Percentiles rank a stretch among this genome's conserved stretches.
These are phyloP conservation scores for Oceanodroma tethys DNA, from an alignment of 2,113 vertebrate species.

Conservation along the genomic window DNA sequence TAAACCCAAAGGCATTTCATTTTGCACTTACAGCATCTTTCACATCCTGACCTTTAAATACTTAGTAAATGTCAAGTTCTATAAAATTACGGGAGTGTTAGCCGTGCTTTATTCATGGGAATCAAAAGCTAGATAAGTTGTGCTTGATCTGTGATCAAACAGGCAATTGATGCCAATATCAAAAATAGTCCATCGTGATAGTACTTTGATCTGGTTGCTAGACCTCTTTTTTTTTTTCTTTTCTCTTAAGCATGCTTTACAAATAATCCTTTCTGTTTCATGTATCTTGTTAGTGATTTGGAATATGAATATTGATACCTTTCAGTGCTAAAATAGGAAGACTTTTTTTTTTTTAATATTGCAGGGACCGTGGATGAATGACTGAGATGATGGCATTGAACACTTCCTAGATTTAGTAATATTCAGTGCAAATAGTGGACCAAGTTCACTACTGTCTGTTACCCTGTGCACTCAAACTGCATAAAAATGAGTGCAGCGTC, in stretches of 20 bases:
- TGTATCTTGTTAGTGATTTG: neutral
- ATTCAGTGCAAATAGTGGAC: neutral
- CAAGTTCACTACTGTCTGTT: neutral
- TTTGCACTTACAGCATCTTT: slow-evolving; percentile 17
- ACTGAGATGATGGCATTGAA: neutral
- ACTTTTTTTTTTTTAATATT: neutral
- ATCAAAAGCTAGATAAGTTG: neutral
- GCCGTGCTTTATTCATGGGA: neutral
- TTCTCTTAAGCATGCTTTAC: neutral
- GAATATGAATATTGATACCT: neutral
- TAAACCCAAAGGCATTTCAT: neutral
- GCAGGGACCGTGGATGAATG: neutral
- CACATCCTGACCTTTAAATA: slow-evolving; percentile 44
- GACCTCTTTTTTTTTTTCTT: neutral
- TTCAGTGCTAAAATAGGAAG: neutral
- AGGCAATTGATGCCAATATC: neutral
- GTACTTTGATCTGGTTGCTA: neutral
- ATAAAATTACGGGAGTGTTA: neutral
- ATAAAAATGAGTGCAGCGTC: fast-evolving
- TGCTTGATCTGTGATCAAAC: slow-evolving; percentile 43
- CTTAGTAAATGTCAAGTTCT: slow-evolving; percentile 23
- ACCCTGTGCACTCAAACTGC: neutral
- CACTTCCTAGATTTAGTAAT: neutral
- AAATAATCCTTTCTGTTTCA: neutral
- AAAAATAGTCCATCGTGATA: neutral